These are phyloP conservation scores for Cheilosia vernalis DNA, from an alignment of 2,888 invertebrate genomes.

Conservation along the genomic window DNA sequence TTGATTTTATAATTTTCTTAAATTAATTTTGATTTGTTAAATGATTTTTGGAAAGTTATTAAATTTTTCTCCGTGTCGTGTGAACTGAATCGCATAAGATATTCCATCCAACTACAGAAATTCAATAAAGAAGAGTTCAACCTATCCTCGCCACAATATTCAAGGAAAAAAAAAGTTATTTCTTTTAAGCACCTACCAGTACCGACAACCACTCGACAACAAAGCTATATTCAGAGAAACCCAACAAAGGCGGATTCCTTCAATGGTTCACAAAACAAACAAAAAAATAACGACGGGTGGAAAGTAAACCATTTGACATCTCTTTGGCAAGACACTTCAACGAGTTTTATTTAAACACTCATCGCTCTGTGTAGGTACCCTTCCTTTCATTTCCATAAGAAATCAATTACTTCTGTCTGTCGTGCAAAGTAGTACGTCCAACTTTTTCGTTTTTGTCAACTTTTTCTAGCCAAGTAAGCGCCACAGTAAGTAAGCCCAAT, in stretches of 20 bases:
- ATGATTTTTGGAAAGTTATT: too few species aligned
- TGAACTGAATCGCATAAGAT: too few species aligned
- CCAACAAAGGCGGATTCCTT: not conserved
- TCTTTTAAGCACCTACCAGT: too few species aligned
- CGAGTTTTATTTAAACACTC: not conserved
- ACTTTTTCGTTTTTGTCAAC: conserved; percentile 1
- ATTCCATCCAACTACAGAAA: too few species aligned
- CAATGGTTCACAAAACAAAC: too few species aligned
- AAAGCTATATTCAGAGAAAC: not conserved
- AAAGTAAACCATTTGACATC: not conserved
- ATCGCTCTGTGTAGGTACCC: not conserved
- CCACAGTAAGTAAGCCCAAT: conserved; percentile 34
- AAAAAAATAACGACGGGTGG: not conserved
- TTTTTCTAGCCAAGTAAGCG: conserved; percentile 25
- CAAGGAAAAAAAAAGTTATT: too few species aligned
- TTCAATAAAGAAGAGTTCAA: too few species aligned
- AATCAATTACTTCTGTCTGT: conserved; percentile 13
- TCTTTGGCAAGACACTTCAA: not conserved
- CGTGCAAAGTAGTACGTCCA: conserved; percentile 1
- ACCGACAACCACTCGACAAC: too few species aligned
- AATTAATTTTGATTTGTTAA: too few species aligned
- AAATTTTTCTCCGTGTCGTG: too few species aligned
- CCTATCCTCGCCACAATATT: too few species aligned
- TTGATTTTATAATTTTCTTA: too few species aligned
- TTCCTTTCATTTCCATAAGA: conserved; percentile 17